A percentile compares a stretch with the other conserved stretches of the same genome.
Conservation (phyloP, 2,797 vertebrate genomes). For the Avahi laniger region DNA sequence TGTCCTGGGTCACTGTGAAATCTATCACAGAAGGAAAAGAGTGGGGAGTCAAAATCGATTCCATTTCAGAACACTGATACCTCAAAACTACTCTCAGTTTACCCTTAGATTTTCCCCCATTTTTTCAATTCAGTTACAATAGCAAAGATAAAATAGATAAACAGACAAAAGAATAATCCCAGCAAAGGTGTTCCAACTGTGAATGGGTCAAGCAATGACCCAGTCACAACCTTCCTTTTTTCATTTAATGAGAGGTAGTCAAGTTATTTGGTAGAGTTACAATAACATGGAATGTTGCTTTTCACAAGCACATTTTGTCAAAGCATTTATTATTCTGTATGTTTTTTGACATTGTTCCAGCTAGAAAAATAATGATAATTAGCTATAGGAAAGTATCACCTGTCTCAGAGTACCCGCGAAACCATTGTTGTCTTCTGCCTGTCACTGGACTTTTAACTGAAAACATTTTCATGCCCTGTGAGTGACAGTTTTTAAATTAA, state of each 20-base stretch:
- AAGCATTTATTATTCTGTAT: slow-evolving; percentile 66
- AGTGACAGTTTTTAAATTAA: slow-evolving; percentile 85
- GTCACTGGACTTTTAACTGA: slow-evolving; percentile 67
- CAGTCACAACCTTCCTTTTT: neutral
- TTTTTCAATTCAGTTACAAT: neutral
- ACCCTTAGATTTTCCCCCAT: neutral
- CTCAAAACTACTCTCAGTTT: neutral
- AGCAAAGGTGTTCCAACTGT: neutral
- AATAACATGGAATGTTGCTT: slow-evolving; percentile 11
- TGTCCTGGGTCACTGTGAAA: neutral
- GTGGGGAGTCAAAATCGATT: neutral
- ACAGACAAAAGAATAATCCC: slow-evolving; percentile 26
- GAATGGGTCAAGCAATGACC: neutral
- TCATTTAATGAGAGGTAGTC: neutral
- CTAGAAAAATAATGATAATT: slow-evolving; percentile 77
- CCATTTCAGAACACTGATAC: neutral
- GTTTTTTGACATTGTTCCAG: slow-evolving; percentile 70
- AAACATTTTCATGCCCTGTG: slow-evolving; percentile 69
- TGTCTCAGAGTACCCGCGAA: slow-evolving; percentile 69
- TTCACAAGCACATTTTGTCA: slow-evolving; percentile 63
- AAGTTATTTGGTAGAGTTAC: slow-evolving; percentile 9
- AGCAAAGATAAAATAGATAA: neutral
- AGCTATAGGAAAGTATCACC: slow-evolving; percentile 80
- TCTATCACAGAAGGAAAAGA: neutral
- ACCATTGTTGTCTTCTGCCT: slow-evolving; percentile 50